Evolutionary conservation across 2,797 vertebrate species (phyloP).

Genomic region (Petrocephalus sullivani): DNA sequence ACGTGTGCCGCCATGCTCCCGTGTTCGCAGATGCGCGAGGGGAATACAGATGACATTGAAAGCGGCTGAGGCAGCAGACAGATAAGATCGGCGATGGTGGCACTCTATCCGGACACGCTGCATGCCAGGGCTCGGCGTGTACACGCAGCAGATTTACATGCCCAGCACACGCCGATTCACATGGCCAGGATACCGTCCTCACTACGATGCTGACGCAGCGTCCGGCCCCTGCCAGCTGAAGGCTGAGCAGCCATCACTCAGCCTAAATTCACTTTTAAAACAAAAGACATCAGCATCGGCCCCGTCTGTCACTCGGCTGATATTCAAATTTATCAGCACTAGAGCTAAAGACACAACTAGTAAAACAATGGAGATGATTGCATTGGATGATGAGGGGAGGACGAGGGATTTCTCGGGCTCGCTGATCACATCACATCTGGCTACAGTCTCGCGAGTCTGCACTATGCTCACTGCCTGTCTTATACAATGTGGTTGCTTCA

Average conservation of each 20-base stretch:
- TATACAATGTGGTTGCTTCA: neutral
- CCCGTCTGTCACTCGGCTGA: neutral
- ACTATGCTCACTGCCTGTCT: neutral
- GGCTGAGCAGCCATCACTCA: neutral
- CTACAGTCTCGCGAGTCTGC: neutral
- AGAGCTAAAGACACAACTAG: neutral
- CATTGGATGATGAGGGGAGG: neutral
- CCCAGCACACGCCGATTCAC: neutral
- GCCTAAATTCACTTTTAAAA: neutral
- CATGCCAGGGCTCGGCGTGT: neutral
- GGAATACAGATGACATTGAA: neutral
- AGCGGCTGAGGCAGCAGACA: neutral
- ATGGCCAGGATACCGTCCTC: neutral
- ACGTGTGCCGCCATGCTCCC: neutral
- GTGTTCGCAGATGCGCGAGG: neutral
- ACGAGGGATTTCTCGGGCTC: neutral
- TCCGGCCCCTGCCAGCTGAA: neutral
- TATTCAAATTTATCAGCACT: neutral
- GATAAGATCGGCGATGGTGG: neutral
- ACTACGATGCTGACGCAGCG: neutral
- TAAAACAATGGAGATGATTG: neutral
- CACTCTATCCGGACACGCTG: neutral
- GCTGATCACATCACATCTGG: neutral
- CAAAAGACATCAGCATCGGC: neutral
- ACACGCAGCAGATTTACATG: neutral